Percentiles rank a stretch among this genome's conserved stretches.
Evolutionary conservation across 2,888 invertebrate species (phyloP).

Genomic region (Rhimphoctona megacephalus): DNA sequence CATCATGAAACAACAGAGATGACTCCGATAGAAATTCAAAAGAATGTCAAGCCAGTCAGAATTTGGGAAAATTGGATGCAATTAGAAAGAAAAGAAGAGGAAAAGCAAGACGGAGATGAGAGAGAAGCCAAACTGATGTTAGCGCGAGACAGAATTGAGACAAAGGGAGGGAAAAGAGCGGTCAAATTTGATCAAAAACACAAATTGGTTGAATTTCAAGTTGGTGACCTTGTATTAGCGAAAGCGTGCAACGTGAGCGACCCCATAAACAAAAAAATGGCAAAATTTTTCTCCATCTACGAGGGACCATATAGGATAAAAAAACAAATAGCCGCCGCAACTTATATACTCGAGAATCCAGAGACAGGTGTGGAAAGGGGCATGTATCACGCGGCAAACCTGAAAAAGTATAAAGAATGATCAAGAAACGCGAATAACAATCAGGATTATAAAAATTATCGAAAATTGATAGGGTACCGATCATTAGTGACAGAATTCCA

Average conservation of each 20-base stretch:
- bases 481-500: no score
- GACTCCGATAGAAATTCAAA: background rate
- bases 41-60: background rate
- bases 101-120: background rate
- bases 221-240: background rate
- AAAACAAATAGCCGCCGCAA: no score
- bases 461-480: no score
- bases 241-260: slow-evolving; percentile 27
- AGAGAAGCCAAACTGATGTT: background rate
- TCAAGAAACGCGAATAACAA: no score
- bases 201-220: background rate
- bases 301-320: no score
- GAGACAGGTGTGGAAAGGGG: no score
- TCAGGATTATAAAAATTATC: no score
- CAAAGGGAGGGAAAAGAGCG: background rate
- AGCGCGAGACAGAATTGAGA: background rate
- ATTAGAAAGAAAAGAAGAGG: background rate
- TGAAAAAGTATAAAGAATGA: no score
- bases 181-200: no score
- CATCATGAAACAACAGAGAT: no score
- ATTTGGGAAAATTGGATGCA: background rate
- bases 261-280: slow-evolving; percentile 6
- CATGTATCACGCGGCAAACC: no score
- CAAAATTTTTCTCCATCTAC: slow-evolving; percentile 23
- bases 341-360: no score